Evolutionary conservation across 2,888 invertebrate genomes (phyloP).

Genomic region (Polietes domitor): DNA sequence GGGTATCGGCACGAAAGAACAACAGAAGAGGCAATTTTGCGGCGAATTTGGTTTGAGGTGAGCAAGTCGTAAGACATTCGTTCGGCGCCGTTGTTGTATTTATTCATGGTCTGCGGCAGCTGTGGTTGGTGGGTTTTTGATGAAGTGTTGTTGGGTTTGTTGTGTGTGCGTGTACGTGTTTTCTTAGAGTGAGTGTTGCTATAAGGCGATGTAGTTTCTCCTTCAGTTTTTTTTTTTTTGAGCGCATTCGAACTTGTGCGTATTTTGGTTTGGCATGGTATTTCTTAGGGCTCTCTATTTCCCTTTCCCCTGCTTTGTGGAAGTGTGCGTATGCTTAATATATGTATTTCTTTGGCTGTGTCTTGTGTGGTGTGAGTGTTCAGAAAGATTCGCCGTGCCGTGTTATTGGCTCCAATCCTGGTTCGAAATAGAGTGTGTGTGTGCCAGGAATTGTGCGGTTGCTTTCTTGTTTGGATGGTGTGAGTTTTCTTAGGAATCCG

Average conservation of each 20-base stretch:
- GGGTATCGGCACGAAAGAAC: not conserved
- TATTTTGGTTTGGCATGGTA: conserved; percentile 53
- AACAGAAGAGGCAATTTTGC: not conserved
- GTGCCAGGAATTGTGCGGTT: not conserved
- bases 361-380: not conserved
- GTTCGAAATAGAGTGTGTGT: not conserved
- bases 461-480: conserved; percentile 67
- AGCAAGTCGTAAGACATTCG: conserved; percentile 45
- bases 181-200: not conserved
- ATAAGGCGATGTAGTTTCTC: not conserved
- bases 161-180: not conserved
- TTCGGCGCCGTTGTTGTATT: conserved; percentile 11
- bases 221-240: not conserved
- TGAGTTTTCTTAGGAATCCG: conserved; percentile 71
- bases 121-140: conserved; percentile 22
- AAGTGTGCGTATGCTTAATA: not conserved
- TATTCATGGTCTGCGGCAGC: conserved; percentile 31
- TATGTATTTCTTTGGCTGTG: not conserved
- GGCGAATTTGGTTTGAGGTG: conserved; percentile 47
- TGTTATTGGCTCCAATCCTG: not conserved
- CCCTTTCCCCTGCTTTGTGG: not conserved
- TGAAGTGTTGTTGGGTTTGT: too few relatives aligned
- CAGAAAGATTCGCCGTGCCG: not conserved
- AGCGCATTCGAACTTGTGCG: not conserved
- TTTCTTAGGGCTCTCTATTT: conserved; percentile 40